phyloP scores from a whole-genome alignment of 2,797 vertebrate species.

The Taeniopygia guttata region DNA sequence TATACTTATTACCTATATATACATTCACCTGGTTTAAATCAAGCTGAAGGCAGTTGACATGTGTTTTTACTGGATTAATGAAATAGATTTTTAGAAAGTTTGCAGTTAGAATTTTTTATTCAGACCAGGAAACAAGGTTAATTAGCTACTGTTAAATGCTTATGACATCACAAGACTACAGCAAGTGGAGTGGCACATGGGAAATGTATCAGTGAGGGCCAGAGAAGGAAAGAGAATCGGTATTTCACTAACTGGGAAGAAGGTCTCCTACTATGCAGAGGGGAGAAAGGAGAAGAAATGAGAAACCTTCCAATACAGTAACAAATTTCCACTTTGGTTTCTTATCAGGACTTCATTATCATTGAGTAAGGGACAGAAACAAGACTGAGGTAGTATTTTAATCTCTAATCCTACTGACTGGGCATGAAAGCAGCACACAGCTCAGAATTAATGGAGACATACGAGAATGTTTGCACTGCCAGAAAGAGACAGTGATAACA shows the following conservation, averaged over 20 bases:
- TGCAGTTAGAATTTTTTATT: not conserved
- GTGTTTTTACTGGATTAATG: not conserved
- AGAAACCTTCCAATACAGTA: not conserved
- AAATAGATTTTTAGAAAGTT: not conserved
- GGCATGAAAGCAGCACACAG: conserved; percentile 16
- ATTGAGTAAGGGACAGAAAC: conserved; percentile 26
- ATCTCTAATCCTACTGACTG: conserved; percentile 38
- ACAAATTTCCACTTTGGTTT: not conserved
- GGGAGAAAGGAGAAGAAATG: not conserved
- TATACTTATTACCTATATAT: not conserved
- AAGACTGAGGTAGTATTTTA: conserved; percentile 50
- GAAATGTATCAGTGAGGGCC: not conserved
- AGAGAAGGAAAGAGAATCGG: not conserved
- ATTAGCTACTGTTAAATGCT: not conserved
- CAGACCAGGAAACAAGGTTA: not conserved
- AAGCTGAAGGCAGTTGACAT: not conserved
- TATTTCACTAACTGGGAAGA: not conserved
- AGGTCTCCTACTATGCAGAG: not conserved
- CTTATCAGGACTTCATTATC: conserved; percentile 40
- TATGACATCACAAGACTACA: not conserved
- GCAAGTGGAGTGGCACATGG: not conserved
- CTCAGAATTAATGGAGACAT: conserved; percentile 67
- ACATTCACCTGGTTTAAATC: not conserved
- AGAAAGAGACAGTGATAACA: conserved; percentile 52
- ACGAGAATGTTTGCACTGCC: conserved; percentile 55